phyloP scores from a whole-genome alignment of 2,888 invertebrate genomes.

The Hipparchia semele region DNA sequence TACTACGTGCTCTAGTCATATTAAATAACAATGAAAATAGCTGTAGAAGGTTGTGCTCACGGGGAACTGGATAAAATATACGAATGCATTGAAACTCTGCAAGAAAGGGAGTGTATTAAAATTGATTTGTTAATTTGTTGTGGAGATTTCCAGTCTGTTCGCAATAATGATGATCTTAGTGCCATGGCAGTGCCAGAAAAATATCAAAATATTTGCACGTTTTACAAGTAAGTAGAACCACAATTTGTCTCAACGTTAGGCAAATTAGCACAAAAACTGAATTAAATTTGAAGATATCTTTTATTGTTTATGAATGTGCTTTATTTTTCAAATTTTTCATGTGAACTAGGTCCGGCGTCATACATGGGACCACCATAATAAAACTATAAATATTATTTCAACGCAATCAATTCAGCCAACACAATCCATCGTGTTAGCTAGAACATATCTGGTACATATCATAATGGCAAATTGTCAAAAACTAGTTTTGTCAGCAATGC shows the following conservation, averaged over 20 bases:
- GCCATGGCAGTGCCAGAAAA: conserved; percentile 99
- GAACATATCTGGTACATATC: too few species aligned
- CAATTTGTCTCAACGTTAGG: neutral
- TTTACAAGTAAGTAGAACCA: conserved; percentile 90
- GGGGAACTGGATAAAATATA: conserved; percentile 99
- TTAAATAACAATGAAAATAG: conserved; percentile 89
- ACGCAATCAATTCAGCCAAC: too few species aligned
- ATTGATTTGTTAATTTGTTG: conserved; percentile 97
- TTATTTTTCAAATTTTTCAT: neutral
- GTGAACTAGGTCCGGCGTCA: neutral
- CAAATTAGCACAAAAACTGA: neutral
- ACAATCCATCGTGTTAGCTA: too few species aligned
- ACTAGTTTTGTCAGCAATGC: too few species aligned
- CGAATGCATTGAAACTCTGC: conserved; percentile 89
- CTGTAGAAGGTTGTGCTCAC: conserved; percentile 98
- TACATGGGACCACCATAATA: too few species aligned
- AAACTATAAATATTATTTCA: too few species aligned
- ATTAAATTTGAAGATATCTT: neutral
- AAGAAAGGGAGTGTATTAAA: conserved; percentile 88
- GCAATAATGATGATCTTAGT: conserved; percentile 93
- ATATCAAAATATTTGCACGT: conserved; percentile 94
- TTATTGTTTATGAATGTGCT: neutral
- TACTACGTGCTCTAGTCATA: conserved; percentile 29
- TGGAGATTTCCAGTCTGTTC: conserved; percentile 98
- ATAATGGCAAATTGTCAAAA: too few species aligned